phyloP scores from a whole-genome alignment of 2,113 vertebrate species.

The Podocnemis expansa region DNA sequence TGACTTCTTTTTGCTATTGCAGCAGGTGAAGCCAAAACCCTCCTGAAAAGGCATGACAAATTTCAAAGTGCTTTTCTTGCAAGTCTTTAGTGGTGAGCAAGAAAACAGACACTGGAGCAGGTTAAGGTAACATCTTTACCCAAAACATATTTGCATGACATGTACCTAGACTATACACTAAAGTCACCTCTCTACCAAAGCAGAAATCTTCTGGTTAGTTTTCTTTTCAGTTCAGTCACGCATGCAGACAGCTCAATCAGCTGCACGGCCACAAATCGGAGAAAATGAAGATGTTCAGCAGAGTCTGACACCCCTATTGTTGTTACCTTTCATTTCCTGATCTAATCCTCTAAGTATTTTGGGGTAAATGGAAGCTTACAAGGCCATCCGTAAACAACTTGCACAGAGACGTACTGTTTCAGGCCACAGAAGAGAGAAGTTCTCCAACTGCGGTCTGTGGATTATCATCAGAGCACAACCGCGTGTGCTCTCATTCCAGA shows the following conservation, averaged over 20 bases:
- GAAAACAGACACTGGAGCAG: neutral
- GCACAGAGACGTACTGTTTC: neutral
- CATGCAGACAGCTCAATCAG: neutral
- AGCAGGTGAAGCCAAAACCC: neutral
- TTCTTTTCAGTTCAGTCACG: neutral
- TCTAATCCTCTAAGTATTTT: neutral
- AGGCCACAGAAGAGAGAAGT: neutral
- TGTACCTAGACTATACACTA: neutral
- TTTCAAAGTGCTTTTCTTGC: neutral
- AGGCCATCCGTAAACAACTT: neutral
- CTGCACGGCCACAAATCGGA: accelerated
- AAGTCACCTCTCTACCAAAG: accelerated
- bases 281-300: conserved; percentile 5
- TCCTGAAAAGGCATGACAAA: neutral
- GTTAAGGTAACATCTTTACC: too few relatives aligned
- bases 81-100: neutral
- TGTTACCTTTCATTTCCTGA: neutral
- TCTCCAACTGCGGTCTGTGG: neutral
- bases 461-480: accelerated
- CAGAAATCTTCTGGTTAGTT: neutral
- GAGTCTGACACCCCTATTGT: neutral
- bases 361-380: neutral
- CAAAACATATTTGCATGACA: neutral
- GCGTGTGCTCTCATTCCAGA: neutral
- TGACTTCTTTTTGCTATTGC: neutral